Base-by-base conservation (phyloP, 2,113 vertebrate genomes). In the Riparia riparia region DNA sequence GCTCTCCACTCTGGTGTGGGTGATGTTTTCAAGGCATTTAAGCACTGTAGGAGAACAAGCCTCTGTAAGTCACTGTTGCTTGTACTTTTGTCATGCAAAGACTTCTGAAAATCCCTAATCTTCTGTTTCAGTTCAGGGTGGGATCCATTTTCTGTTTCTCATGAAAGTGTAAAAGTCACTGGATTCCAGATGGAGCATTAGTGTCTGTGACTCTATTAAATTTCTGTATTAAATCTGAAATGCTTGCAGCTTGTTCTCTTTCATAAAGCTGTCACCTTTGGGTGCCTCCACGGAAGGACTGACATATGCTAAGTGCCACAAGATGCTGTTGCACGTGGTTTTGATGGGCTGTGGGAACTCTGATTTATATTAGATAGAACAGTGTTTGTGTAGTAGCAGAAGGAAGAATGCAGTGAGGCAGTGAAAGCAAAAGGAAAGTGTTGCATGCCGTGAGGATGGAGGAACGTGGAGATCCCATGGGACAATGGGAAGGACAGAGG, bases 111-210 rank as follows among this genome's bases (percentile, higher is more conserved):
- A 86, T 90, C 88, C 82, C 71, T 70, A 1, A 66, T 86, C 60
- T 86, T 91, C 91, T 71, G 42, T 86, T 95, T 68, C 73, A 37
- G 39, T 39, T 21, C 2, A 5, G 82, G 50, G 53, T 57, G 61
- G 71, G 72, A 82, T 82, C 82, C 82, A 79, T 79, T 69, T 86
- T 93, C 90, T 12, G 1, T 78, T 93, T 71, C 77, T 68, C 51
- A 8, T 71, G 84, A 95, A 95, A 91, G 81, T 95, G 70, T 90
- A 53, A 82, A 81, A 76, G 91, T 92, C 82, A 63, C 93, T 92
- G 92, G 92, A 86, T 95, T 95, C 71, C 73, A 86, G 79, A 31
- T 57, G 72, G 80, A 93, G 69, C 77, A 3, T 51, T 74, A 82
- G 60, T 24, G 69, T 66, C 92, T 68, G 69, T 58, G 82, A 49